A percentile compares a stretch with the other conserved stretches of the same genome.
These are phyloP conservation scores for Aurelia aurita complex sp. Pacific DNA, from an alignment of 30 jellyfish, hydroid and myxozoan genomes.

Conservation along the genomic window DNA sequence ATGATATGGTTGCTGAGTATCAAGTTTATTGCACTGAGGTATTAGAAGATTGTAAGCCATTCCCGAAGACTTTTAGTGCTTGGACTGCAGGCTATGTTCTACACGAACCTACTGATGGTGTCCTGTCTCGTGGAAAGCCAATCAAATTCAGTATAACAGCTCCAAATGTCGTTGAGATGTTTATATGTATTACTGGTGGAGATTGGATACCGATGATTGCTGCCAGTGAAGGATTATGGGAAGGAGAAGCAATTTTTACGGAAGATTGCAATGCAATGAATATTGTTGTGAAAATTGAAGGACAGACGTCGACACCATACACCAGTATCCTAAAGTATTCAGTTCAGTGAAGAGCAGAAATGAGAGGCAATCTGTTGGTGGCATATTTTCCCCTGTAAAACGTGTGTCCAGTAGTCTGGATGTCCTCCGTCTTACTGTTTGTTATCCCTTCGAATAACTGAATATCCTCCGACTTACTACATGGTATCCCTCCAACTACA, in stretches of 20 bases:
- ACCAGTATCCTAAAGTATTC: slow-evolving; percentile 37
- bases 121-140: slow-evolving; percentile 16
- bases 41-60: slow-evolving; percentile 9
- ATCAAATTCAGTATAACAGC: slow-evolving; percentile 37
- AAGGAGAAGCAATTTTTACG: slow-evolving; percentile 53
- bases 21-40: slow-evolving; percentile 19
- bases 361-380: no score
- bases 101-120: slow-evolving; percentile 67
- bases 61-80: slow-evolving; percentile 63
- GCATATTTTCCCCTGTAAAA: no score
- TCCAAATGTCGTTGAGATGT: slow-evolving; percentile 67
- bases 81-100: slow-evolving; percentile 71
- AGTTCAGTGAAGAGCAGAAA: background rate
- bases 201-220: slow-evolving; percentile 53
- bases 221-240: slow-evolving; percentile 60
- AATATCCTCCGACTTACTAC: no score
- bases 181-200: slow-evolving; percentile 57
- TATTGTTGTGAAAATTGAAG: slow-evolving; percentile 67
- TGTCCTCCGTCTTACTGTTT: no score
- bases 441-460: no score
- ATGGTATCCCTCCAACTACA: no score
- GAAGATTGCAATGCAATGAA: slow-evolving; percentile 31
- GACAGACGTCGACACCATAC: slow-evolving; percentile 38
- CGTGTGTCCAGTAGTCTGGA: no score
- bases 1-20: slow-evolving; percentile 41